A percentile compares a stretch with the other conserved stretches of the same genome.
Evolutionary conservation across 2,888 invertebrate species (phyloP).

Genomic region (Galeopsomyia nigrocyanea): DNA sequence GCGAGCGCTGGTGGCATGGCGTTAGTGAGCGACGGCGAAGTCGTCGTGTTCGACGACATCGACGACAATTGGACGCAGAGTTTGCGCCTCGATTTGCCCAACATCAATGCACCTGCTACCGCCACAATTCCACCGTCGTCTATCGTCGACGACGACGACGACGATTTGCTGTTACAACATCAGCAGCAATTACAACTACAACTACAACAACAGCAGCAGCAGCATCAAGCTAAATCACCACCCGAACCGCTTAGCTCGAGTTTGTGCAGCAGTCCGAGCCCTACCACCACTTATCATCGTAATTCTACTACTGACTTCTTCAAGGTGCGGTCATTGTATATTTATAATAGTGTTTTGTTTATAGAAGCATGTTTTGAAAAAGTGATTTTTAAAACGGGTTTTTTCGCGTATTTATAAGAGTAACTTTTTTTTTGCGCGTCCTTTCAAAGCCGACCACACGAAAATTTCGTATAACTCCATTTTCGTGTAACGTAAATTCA

Average conservation of each 20-base stretch:
- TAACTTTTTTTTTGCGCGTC: too few species aligned
- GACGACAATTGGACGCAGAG: conserved; percentile 84
- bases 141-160: conserved; percentile 26
- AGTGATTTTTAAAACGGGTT: background rate
- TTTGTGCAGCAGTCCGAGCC: conserved; percentile 66
- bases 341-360: too few species aligned
- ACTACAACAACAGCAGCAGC: conserved; percentile 25
- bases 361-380: too few species aligned
- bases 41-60: conserved; percentile 89
- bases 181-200: conserved; percentile 10
- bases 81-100: conserved; percentile 62
- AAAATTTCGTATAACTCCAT: too few species aligned
- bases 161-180: conserved; percentile 13
- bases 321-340: conserved; percentile 65
- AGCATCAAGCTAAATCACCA: conserved; percentile 58
- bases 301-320: conserved; percentile 70
- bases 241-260: conserved; percentile 65
- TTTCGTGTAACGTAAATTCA: too few species aligned
- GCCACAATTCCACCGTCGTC: background rate
- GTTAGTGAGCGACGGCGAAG: conserved; percentile 80
- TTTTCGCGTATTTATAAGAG: too few species aligned
- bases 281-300: conserved; percentile 65
- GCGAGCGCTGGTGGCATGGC: conserved; percentile 61
- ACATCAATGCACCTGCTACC: conserved; percentile 48
- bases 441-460: too few species aligned